phyloP scores from a whole-genome alignment of 2,888 invertebrate species.

The Drosophila siamana region DNA sequence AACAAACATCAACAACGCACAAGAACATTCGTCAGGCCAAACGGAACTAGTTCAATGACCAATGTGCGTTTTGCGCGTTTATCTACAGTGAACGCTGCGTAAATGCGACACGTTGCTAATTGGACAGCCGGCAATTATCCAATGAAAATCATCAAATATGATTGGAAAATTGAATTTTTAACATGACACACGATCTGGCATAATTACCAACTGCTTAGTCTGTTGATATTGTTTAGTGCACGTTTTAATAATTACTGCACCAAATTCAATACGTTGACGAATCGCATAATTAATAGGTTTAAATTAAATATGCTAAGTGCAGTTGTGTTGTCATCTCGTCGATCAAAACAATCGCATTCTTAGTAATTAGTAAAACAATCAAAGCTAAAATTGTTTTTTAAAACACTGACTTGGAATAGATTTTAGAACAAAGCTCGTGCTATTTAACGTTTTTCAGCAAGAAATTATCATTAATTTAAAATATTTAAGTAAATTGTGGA shows the following conservation, averaged over 20 bases:
- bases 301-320: not conserved
- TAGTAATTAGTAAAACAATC: no score
- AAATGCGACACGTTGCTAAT: conserved; percentile 1
- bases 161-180: not conserved
- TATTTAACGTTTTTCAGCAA: no score
- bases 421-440: no score
- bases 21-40: conserved; percentile 13
- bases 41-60: conserved; percentile 67
- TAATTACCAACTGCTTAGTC: not conserved
- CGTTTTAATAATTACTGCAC: not conserved
- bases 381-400: no score
- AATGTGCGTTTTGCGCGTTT: conserved; percentile 31
- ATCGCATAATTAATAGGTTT: not conserved
- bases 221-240: not conserved
- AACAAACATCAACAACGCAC: not conserved
- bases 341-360: no score
- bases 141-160: conserved; percentile 5
- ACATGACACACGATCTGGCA: not conserved
- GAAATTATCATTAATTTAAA: no score
- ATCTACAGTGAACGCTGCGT: conserved; percentile 37
- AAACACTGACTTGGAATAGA: no score
- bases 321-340: no score
- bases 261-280: not conserved
- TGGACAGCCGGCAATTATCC: not conserved
- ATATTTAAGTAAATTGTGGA: no score